Conservation (phyloP, 1,140 invertebrate genomes). For the Drosophila carrolli region DNA sequence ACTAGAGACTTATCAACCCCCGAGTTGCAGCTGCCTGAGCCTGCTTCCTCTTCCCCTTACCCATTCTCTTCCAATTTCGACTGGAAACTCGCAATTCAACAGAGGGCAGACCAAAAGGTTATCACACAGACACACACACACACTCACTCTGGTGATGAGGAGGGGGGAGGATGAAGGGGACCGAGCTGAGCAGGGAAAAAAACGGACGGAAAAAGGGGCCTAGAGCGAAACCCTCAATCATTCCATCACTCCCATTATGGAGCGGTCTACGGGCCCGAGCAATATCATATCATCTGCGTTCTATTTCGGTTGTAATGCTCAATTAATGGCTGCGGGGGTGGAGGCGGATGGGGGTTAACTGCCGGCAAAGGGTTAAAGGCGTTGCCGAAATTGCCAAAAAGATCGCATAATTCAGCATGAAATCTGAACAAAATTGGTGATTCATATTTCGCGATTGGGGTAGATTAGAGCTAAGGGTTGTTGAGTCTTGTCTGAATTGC, state of each 20-base stretch:
- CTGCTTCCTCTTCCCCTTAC: constrained; percentile 19
- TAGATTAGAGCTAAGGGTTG: constrained; percentile 12
- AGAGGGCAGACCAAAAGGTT: constrained; percentile 58
- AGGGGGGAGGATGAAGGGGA: constrained; percentile 2
- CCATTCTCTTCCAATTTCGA: constrained; percentile 36
- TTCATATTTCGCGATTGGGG: constrained; percentile 9
- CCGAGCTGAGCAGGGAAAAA: constrained; percentile 6
- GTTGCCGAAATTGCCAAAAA: constrained; percentile 10
- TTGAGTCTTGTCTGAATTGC: no score
- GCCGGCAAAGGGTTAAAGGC: constrained; percentile 17
- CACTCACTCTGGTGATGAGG: not conserved
- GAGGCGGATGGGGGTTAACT: constrained; percentile 1
- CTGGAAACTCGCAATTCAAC: constrained; percentile 38
- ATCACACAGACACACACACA: constrained; percentile 48
- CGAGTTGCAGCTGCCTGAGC: constrained; percentile 66
- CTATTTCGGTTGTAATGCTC: constrained; percentile 33
- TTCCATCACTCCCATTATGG: constrained; percentile 47
- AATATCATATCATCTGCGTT: constrained; percentile 29
- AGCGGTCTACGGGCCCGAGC: constrained; percentile 17
- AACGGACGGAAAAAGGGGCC: constrained; percentile 3
- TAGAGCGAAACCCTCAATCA: constrained; percentile 44
- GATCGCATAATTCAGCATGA: constrained; percentile 22
- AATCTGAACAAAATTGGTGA: constrained; percentile 25
- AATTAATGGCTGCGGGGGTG: constrained; percentile 39
- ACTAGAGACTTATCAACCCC: constrained; percentile 51